Evolutionary conservation across 2,113 vertebrate species (phyloP).

Genomic region (Fulmarus glacialis): DNA sequence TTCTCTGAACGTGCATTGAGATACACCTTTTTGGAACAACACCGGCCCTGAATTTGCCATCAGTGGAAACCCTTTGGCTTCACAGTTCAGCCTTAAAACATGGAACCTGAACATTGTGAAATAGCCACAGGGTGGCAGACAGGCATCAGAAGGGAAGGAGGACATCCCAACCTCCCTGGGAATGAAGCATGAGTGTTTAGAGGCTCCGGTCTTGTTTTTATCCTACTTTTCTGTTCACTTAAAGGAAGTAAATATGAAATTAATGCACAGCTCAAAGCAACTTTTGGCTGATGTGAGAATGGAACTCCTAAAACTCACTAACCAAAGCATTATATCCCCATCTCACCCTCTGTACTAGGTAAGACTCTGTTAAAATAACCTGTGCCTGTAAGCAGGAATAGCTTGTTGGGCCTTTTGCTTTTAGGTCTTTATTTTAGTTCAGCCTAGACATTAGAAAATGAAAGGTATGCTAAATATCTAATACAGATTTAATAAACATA

Average conservation of each 20-base stretch:
- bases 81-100: not conserved
- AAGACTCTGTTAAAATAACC: not conserved
- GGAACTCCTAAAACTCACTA: not conserved
- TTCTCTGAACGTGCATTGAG: not conserved
- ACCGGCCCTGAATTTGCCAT: not conserved
- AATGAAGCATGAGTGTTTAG: not conserved
- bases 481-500: not conserved
- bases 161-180: accelerated
- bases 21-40: not conserved
- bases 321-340: not conserved
- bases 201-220: not conserved
- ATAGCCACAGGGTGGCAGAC: not conserved
- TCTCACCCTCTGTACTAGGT: not conserved
- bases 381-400: not conserved
- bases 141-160: not conserved
- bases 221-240: not conserved
- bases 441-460: not conserved
- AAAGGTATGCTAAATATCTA: not conserved
- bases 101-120: not conserved
- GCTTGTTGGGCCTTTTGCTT: not conserved
- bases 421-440: not conserved
- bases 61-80: not conserved
- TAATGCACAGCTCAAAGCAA: not conserved
- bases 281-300: not conserved
- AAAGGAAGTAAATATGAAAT: not conserved